Percentiles rank a stretch among this genome's conserved stretches.
Evolutionary conservation across 2,888 invertebrate genomes (phyloP).

Genomic region (Epinotia brunnichana): DNA sequence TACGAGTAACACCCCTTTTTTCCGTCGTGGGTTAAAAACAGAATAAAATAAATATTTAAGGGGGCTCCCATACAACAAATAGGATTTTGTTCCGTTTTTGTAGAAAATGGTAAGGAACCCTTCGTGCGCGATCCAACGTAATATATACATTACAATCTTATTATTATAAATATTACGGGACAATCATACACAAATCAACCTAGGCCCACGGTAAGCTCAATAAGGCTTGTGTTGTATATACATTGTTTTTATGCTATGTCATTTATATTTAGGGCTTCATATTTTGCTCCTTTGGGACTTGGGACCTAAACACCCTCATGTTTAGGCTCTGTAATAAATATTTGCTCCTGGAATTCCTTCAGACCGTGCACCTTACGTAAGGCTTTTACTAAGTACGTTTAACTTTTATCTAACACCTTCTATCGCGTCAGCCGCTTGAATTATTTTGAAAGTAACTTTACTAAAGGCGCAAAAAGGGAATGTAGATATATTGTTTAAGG

Average conservation of each 20-base stretch:
- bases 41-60: too few species aligned
- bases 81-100: too few species aligned
- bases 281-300: not conserved
- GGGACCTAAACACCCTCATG: not conserved
- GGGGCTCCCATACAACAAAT: too few species aligned
- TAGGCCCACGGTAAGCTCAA: too few species aligned
- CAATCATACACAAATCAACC: too few species aligned
- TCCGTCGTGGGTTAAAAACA: too few species aligned
- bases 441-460: conserved; percentile 9
- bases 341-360: conserved; percentile 12
- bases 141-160: too few species aligned
- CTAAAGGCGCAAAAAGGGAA: not conserved
- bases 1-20: too few species aligned
- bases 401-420: conserved; percentile 38
- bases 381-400: conserved; percentile 7
- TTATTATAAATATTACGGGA: too few species aligned
- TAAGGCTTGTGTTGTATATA: too few species aligned
- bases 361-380: not conserved
- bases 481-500: not conserved
- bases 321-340: conserved; percentile 16
- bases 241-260: not conserved
- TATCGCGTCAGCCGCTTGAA: conserved; percentile 46
- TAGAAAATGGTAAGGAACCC: too few species aligned
- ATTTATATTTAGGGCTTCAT: not conserved
- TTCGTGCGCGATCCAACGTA: too few species aligned